phyloP scores from a whole-genome alignment of 2,113 vertebrate species.

The Xiphophorus couchianus region DNA sequence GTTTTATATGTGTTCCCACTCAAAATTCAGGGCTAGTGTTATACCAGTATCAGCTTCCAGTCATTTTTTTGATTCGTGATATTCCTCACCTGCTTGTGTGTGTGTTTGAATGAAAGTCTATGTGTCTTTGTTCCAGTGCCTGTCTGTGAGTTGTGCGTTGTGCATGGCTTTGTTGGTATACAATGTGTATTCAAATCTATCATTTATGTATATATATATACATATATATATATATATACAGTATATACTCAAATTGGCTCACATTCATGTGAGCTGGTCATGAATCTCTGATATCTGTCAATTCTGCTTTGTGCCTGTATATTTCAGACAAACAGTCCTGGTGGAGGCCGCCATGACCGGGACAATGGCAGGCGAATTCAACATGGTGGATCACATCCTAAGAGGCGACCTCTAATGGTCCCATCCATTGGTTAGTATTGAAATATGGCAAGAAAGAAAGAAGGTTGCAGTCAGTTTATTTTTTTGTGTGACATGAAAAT shows the following conservation, averaged over 20 bases:
- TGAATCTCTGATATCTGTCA: slow-evolving; percentile 50
- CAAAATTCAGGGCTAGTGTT: slow-evolving; percentile 1
- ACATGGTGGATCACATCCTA: slow-evolving; percentile 80
- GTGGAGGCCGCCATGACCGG: slow-evolving; percentile 82
- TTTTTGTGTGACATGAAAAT: slow-evolving; percentile 19
- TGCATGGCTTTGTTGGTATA: slow-evolving; percentile 70
- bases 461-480: not conserved
- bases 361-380: slow-evolving; percentile 79
- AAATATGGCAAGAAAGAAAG: not conserved
- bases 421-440: slow-evolving; percentile 91
- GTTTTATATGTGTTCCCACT: slow-evolving; percentile 1
- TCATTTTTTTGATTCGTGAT: slow-evolving; percentile 17
- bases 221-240: too few relatives aligned
- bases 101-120: slow-evolving; percentile 60
- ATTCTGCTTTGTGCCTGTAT: slow-evolving; percentile 32
- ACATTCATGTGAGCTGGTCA: slow-evolving; percentile 4
- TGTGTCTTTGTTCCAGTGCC: slow-evolving; percentile 61
- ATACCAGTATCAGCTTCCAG: slow-evolving; percentile 13
- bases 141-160: slow-evolving; percentile 65
- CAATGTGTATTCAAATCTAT: slow-evolving; percentile 42
- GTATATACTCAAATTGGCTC: not conserved
- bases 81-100: slow-evolving; percentile 50
- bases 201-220: too few relatives aligned
- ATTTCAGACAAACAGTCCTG: slow-evolving; percentile 74
- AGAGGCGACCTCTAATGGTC: slow-evolving; percentile 83